phyloP scores from a whole-genome alignment of 2,797 vertebrate genomes.

The Acomys russatus region DNA sequence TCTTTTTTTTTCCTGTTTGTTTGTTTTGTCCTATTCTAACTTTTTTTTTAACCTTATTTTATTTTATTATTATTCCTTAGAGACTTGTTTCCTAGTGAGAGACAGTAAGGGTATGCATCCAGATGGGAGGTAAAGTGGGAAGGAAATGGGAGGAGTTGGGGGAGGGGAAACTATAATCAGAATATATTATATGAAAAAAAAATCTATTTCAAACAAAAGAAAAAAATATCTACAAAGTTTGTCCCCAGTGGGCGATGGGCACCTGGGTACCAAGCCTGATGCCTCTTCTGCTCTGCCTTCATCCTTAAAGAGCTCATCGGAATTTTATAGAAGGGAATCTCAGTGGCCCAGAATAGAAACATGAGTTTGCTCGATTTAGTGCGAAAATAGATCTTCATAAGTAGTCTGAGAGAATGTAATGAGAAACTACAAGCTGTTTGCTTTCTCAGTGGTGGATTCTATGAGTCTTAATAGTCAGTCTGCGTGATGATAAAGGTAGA shows the following conservation, averaged over 20 bases:
- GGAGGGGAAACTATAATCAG: background rate
- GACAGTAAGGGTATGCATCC: too few relatives aligned
- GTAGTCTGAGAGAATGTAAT: constrained; percentile 57
- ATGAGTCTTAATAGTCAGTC: background rate
- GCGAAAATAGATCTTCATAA: constrained; percentile 43
- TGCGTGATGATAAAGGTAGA: background rate
- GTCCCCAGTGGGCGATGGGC: rapidly evolving
- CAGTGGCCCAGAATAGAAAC: constrained; percentile 45
- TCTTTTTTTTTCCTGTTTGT: too few relatives aligned
- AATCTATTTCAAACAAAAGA: background rate
- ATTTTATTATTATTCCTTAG: background rate
- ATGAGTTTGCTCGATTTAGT: background rate
- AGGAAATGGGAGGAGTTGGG: background rate
- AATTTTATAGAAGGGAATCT: background rate
- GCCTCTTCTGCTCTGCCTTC: background rate
- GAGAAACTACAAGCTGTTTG: constrained; percentile 25
- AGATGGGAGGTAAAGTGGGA: background rate
- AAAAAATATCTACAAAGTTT: background rate
- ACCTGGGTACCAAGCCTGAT: background rate
- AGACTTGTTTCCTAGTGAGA: background rate
- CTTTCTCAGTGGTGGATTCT: background rate
- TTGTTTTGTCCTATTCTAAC: background rate
- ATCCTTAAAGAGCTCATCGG: background rate
- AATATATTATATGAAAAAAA: background rate
- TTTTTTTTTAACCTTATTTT: background rate